Evolutionary conservation across 2,113 vertebrate species (phyloP), one percentile per base, ranked within the genome.

Genomic region (Lepisosteus osseus): DNA sequence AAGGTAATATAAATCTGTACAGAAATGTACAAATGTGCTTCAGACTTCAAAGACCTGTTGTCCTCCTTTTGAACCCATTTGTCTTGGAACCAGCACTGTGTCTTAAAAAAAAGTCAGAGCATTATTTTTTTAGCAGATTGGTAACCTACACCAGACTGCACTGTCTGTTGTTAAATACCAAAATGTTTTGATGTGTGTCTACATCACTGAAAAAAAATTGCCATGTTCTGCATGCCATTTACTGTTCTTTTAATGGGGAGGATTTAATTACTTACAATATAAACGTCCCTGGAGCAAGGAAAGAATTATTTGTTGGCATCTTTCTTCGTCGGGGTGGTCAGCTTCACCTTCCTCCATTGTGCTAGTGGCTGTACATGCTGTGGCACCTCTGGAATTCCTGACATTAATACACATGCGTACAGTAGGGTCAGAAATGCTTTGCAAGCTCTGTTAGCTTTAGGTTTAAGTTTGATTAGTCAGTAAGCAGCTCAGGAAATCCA

Each of bases 121-220:
- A 76, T 84, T 85, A 88, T 88, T 59, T 87, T 82, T 85, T 88
- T 85, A 85, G 82, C 78, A 72, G 68, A 70, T 71, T 71, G 70
- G 70, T 70, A 64, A 81, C 70, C 82, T 74, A 76, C 84, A 81
- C 81, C 74, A 76, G 75, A 78, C 79, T 81, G 78, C 85, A 80
- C 79, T 83, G 84, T 82, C 84, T 86, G 73, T 75, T 77, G 75
- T 70, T 85, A 86, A 89, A 88, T 59, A 40, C 13, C 6, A 54
- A 14, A 15, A 42, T 54, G 64, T 65, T 72, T 62, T 72, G 13
- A n/a, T 41, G n/a, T 56, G 54, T n/a, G 64, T 65, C 62, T 15
- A 40, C n/a, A 65, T 65, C 68, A 44, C 8, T 61, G 29, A 59
- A 67, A 17, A n/a, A 44, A 44, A 70, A n/a, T 6, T 9, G 54